Base-by-base conservation (phyloP, 2,888 invertebrate genomes). In the Lagria hirta region DNA sequence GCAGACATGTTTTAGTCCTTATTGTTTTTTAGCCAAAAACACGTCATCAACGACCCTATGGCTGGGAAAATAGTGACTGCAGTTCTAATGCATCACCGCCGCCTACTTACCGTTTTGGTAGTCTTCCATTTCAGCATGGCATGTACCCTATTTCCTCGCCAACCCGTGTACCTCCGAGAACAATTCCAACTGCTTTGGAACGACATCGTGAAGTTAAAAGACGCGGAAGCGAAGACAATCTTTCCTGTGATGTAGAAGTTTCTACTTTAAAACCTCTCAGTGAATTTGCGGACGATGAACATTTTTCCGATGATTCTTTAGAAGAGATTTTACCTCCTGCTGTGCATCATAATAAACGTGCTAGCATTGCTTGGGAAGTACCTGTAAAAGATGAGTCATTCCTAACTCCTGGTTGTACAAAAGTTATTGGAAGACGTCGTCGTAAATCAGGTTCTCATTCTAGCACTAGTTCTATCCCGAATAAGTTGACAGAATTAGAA, bases 281-380 rank as follows among this genome's bases (percentile, higher is more conserved):
- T 40, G 69, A 70, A 52, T 41, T 65, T 49, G 78, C 75, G 48
- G 77, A 75, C 57, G 78, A 79, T 50, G 81, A 80, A 50, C 82
- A 83, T 61, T 88, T 88, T 70, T 89, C 88, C 13, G 89, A 90
- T 68, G 89, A 90, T 71, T 90, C 89, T 10, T 71, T 88, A 51
- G 89, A 90, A 70, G 88, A 86, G 64, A 76, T 81, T 60, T 75
- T 84, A 54, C 85, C 83, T 22, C 83, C 79, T 8, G 76, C 77
- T 8, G 72, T 75, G 26, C 57, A 66, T 17, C 27, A 21, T 57
- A 81, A 81, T 65, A 88, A 88, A 74, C 79, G 87, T 60, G 83
- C 84, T 65, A 88, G 88, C 66, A 88, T 89, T 57, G 88, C 89
- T 50, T 89, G 90, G 89, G 88, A 90, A 76, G 88, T 36, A n/a